Percentiles rank a stretch among this genome's conserved stretches.
phyloP scores from a whole-genome alignment of 2,888 invertebrate genomes.

The Thera obeliscata region DNA sequence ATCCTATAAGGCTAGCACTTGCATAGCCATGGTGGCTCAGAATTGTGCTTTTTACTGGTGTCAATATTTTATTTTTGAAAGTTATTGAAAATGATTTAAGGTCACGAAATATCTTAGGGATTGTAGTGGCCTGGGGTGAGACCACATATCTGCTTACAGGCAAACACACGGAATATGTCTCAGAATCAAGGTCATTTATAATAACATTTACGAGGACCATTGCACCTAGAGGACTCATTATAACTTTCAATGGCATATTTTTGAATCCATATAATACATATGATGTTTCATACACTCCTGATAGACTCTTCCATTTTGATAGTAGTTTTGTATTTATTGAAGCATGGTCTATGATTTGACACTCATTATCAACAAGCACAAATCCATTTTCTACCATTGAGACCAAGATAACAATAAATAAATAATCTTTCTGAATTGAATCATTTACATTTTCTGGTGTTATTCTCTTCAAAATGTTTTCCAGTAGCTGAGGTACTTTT shows the following conservation, averaged over 20 bases:
- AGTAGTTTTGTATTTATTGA: slow-evolving; percentile 52
- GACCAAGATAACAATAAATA: slow-evolving; percentile 65
- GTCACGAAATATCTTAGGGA: slow-evolving; percentile 70
- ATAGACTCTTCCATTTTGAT: slow-evolving; percentile 55
- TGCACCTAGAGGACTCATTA: slow-evolving; percentile 67
- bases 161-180: slow-evolving; percentile 73
- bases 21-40: slow-evolving; percentile 74
- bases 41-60: slow-evolving; percentile 83
- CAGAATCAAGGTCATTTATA: slow-evolving; percentile 60
- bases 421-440: slow-evolving; percentile 65
- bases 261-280: slow-evolving; percentile 63
- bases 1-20: slow-evolving; percentile 74
- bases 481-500: slow-evolving; percentile 56
- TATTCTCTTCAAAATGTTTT: slow-evolving; percentile 57
- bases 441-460: slow-evolving; percentile 54
- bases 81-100: slow-evolving; percentile 75
- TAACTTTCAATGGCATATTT: slow-evolving; percentile 59
- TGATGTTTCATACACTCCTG: slow-evolving; percentile 60
- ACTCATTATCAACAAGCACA: slow-evolving; percentile 51
- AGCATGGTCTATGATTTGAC: slow-evolving; percentile 45
- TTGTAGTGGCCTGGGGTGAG: slow-evolving; percentile 62
- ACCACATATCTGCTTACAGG: slow-evolving; percentile 71
- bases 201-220: slow-evolving; percentile 67
- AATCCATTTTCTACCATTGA: slow-evolving; percentile 75
- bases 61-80: slow-evolving; percentile 82